Percentiles rank a stretch among this genome's conserved stretches.
Conservation (phyloP, 2,113 vertebrate genomes). For the Prunella fulvescens region DNA sequence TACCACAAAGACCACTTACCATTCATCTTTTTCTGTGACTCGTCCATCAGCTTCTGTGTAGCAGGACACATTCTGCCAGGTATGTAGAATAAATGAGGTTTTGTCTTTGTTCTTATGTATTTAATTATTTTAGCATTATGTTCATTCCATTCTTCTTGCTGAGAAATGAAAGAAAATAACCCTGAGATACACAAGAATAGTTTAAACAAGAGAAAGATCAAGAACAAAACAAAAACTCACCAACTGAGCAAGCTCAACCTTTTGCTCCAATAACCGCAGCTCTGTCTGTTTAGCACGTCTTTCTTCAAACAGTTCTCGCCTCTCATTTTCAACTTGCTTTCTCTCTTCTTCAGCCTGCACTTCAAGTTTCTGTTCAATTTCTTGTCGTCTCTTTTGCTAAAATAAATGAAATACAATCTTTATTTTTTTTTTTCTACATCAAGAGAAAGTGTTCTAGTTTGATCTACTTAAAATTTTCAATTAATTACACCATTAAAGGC, state of each 20-base stretch:
- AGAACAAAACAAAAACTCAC: constrained; percentile 71
- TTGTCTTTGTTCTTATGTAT: constrained; percentile 94
- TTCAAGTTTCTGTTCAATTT: constrained; percentile 98
- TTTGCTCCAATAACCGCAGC: constrained; percentile 94
- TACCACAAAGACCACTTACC: constrained; percentile 71
- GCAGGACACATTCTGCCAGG: constrained; percentile 95
- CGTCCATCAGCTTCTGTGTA: constrained; percentile 92
- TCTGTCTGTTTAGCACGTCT: constrained; percentile 96
- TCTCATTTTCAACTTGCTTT: constrained; percentile 94
- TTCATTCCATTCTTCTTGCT: constrained; percentile 99
- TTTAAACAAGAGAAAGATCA: background rate
- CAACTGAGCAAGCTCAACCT: constrained; percentile 97
- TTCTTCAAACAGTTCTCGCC: constrained; percentile 95
- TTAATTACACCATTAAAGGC: background rate
- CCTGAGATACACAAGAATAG: background rate
- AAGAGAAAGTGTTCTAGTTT: background rate
- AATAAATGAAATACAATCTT: background rate
- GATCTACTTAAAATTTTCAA: background rate
- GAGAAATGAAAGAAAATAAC: constrained; percentile 14
- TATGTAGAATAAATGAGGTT: constrained; percentile 92
- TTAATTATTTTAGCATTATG: constrained; percentile 94
- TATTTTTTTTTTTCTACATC: background rate
- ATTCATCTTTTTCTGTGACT: constrained; percentile 97
- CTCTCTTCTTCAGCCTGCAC: constrained; percentile 95
- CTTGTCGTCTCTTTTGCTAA: constrained; percentile 92